Evolutionary conservation across 2,113 vertebrate species (phyloP).

Genomic region (Haemorhous mexicanus): DNA sequence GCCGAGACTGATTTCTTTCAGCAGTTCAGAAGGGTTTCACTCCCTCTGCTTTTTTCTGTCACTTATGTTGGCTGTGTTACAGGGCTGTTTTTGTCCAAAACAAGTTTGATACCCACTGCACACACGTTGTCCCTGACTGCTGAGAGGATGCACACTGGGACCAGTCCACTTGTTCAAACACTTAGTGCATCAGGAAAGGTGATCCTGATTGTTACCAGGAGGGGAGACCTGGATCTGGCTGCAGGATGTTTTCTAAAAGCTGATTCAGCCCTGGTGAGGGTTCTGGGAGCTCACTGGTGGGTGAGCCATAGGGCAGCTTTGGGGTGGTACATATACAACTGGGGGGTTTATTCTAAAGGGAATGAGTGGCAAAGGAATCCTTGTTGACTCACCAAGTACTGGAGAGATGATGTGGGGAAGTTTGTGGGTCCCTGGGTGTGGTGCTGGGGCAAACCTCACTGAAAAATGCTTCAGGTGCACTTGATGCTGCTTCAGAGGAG

Average conservation of each 20-base stretch:
- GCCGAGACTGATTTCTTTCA: neutral
- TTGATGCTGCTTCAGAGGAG: neutral
- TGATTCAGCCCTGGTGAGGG: neutral
- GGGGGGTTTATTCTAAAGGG: neutral
- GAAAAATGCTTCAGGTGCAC: neutral
- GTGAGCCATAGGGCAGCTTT: neutral
- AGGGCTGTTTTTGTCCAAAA: neutral
- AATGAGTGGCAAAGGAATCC: neutral
- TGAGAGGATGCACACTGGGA: neutral
- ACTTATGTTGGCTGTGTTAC: accelerated
- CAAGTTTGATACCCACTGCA: neutral
- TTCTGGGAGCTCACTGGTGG: neutral
- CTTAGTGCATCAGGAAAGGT: neutral
- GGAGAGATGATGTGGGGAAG: neutral
- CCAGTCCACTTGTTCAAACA: neutral
- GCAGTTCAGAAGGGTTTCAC: neutral
- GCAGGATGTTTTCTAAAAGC: neutral
- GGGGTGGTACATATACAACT: accelerated
- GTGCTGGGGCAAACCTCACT: neutral
- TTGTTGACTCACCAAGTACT: neutral
- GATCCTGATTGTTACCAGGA: neutral
- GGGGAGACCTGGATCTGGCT: neutral
- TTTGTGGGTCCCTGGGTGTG: neutral
- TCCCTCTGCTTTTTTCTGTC: neutral
- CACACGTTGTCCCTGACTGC: neutral